Evolutionary conservation across 1,140 invertebrate species (phyloP), one percentile per base, ranked within the genome.

Genomic region (Drosophila ficusphila): DNA sequence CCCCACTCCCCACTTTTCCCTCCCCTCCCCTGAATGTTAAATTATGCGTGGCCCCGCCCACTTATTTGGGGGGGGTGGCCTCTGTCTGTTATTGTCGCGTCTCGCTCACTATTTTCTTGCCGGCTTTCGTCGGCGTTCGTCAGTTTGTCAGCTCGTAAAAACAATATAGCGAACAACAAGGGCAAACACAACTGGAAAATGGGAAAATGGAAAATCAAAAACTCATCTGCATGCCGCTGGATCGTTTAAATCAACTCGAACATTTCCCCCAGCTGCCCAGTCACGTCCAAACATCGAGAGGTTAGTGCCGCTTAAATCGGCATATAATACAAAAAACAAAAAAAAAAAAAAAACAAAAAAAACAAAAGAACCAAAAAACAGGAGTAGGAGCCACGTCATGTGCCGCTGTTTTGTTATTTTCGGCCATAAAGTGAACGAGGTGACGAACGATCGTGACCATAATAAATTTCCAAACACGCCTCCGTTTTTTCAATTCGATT

Each of bases 121-220:
- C 38, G 41, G 3, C 33, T 49, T 60, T 25, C 49, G 25, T 58
- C 34, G 47, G 34, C 14, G 33, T 54, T 69, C 54, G 38, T 29
- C 74, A 57, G 12, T 58, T 85, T 79, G 76, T 76, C 72, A 86
- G 56, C 71, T 86, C 79, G 81, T 85, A 86, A 85, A 85, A 53
- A 46, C 34, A 65, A 39, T 48, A 47, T 44, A 64, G 19, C 57
- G 47, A 48, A 36, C 38, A 64, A 27, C 36, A 44, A 34, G 36
- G 23, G 38, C 56, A 61, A 29, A 47, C 56, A 64, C 34, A 56
- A 46, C 14, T 34, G 54, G 14, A 44, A 62, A 62, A 44, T 57
- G 54, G 29, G n/a, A 38, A 65, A 53, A 72, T 62, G 47, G 54
- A 61, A 73, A 73, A 73, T 73, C 69, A 73, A 73, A 73, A 72